A percentile compares a stretch with the other conserved stretches of the same genome.
Evolutionary conservation across 2,888 invertebrate genomes (phyloP).

Genomic region (Gandaritis pyraliata): DNA sequence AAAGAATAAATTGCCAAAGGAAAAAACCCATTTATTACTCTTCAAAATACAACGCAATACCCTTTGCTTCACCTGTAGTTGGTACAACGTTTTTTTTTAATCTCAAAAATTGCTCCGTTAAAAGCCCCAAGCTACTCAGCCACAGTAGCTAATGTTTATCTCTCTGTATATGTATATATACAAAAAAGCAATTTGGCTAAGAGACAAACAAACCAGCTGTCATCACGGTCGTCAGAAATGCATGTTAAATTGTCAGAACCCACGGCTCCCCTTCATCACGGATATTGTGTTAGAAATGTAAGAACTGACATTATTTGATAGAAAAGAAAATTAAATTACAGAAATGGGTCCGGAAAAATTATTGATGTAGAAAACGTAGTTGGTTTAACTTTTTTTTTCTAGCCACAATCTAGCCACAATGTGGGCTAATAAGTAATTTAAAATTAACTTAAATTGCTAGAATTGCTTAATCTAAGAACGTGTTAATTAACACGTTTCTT

Average conservation of each 20-base stretch:
- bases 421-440: too few relatives aligned
- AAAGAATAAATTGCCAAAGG: background rate
- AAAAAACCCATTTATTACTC: background rate
- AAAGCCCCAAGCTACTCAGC: slow-evolving; percentile 30
- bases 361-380: too few relatives aligned
- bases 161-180: slow-evolving; percentile 15
- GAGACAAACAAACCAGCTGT: slow-evolving; percentile 49
- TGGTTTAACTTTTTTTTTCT: too few relatives aligned
- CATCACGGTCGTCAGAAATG: slow-evolving; percentile 46
- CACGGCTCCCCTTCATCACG: slow-evolving; percentile 36
- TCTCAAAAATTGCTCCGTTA: slow-evolving; percentile 34
- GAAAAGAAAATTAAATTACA: slow-evolving; percentile 12
- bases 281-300: slow-evolving; percentile 34
- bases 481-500: too few relatives aligned
- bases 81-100: slow-evolving; percentile 32
- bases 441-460: too few relatives aligned
- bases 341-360: background rate
- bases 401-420: too few relatives aligned
- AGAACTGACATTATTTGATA: slow-evolving; percentile 23
- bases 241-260: slow-evolving; percentile 55
- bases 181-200: slow-evolving; percentile 68
- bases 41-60: slow-evolving; percentile 5
- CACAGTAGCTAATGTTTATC: slow-evolving; percentile 14
- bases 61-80: slow-evolving; percentile 19
- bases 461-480: too few relatives aligned